Evolutionary conservation across 2,888 invertebrate species (phyloP), one percentile per base, ranked within the genome.

Genomic region (Gibbula magus): DNA sequence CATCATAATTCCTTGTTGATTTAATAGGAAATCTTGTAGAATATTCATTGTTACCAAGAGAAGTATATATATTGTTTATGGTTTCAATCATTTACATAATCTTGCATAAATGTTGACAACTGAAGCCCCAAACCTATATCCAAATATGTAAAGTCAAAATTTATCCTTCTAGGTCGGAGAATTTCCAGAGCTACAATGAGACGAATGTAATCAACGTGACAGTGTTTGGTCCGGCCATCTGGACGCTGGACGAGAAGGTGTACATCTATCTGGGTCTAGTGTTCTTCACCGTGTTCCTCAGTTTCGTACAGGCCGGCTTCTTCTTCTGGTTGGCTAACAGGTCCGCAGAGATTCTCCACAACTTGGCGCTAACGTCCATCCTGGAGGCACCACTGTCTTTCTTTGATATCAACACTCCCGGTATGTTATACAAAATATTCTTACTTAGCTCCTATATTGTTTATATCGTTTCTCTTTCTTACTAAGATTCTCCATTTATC

Each of bases 231-330:
- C 56, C 73, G 20, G 53, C 74, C 3, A 39, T 73, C n/a, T 70
- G 56, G 66, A 73, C 54, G 2, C 77, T 86, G 32, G 82, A 85
- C 67, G 78, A 81, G 16, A 82, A 82, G 20, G 66, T 87, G n/a
- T 87, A 83, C 80, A 74, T 87, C 20, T 88, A 87, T 79, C 81
- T 87, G 66, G 87, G 82, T 10, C 66, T 89, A 45, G 84, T 85
- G 39, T 74, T 80, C 25, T 61, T 79, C 29, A 84, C 86, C 13
- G 70, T 88, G 10, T 10, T 87, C 22, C 75, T 86, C 35, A 84
- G 86, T 18, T 76, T 88, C 29, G 79, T 87, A n/a, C 84, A 87
- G 70, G 85, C 86, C 4, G 70, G 79, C 25, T 78, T 86, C 53
- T 88, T 88, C 82, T 87, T 86, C 79, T 76, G 75, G 35, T 80